Evolutionary conservation across 2,113 vertebrate genomes (phyloP).

Genomic region (Australoheros scitulus): DNA sequence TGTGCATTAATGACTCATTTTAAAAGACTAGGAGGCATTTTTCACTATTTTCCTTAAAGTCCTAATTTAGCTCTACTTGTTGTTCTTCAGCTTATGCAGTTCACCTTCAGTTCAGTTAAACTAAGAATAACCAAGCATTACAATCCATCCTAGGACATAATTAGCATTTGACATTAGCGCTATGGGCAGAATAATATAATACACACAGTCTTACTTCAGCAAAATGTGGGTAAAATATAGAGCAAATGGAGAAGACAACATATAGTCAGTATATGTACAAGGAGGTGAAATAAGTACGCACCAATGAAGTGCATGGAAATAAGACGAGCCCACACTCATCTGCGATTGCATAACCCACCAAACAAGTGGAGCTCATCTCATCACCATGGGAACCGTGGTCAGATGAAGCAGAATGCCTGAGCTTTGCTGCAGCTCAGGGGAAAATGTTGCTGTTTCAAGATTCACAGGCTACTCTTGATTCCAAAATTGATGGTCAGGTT

Average conservation of each 20-base stretch:
- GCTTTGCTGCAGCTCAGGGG: slow-evolving; percentile 46
- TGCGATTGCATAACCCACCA: slow-evolving; percentile 76
- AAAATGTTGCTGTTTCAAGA: slow-evolving; percentile 49
- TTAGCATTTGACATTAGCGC: not conserved
- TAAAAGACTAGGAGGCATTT: not conserved
- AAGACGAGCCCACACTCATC: slow-evolving; percentile 77
- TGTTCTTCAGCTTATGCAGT: not conserved
- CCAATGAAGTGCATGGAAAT: slow-evolving; percentile 63
- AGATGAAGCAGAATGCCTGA: slow-evolving; percentile 70
- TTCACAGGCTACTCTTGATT: slow-evolving; percentile 39
- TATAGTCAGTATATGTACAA: slow-evolving; percentile 3
- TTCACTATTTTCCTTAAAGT: not conserved
- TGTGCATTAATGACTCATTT: not conserved
- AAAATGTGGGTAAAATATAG: not conserved
- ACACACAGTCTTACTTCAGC: not conserved
- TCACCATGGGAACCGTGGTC: slow-evolving; percentile 78
- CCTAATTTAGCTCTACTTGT: not conserved
- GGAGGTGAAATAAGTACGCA: slow-evolving; percentile 39
- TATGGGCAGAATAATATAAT: not conserved
- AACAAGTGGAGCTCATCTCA: slow-evolving; percentile 74
- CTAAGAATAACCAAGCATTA: not conserved
- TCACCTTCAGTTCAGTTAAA: not conserved
- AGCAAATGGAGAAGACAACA: not conserved
- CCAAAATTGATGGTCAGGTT: slow-evolving; percentile 58
- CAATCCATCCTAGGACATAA: not conserved